These are phyloP conservation scores for Didymodactylos carnosus DNA, from an alignment of 2,888 invertebrate species.

Conservation along the genomic window DNA sequence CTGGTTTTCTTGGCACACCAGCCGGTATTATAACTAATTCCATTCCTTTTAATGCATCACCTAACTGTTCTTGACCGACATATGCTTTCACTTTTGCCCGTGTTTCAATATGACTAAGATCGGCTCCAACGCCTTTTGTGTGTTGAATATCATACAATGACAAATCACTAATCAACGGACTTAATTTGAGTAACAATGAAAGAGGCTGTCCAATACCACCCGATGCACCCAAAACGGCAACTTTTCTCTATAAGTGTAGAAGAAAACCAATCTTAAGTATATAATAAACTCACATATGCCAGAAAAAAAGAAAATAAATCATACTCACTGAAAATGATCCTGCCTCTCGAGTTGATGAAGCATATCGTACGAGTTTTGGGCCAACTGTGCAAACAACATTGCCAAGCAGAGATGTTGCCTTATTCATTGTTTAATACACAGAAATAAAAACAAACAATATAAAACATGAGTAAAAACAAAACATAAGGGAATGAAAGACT, in stretches of 20 bases:
- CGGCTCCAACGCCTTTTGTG: constrained; percentile 76
- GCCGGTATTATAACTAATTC: constrained; percentile 91
- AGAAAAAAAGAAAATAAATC: background rate
- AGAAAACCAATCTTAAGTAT: background rate
- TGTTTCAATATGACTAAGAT: constrained; percentile 85
- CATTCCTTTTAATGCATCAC: constrained; percentile 53
- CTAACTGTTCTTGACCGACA: constrained; percentile 53
- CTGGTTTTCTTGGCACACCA: constrained; percentile 92
- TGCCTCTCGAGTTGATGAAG: background rate
- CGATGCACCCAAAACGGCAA: constrained; percentile 80
- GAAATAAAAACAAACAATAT: background rate
- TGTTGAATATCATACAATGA: constrained; percentile 79
- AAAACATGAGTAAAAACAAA: too few relatives aligned
- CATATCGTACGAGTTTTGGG: background rate
- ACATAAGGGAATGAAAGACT: too few relatives aligned
- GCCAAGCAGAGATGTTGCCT: background rate
- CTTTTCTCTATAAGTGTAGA: constrained; percentile 38
- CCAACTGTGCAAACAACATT: background rate
- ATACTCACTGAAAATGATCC: background rate
- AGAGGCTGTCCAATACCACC: constrained; percentile 96
- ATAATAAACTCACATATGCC: background rate
- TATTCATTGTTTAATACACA: background rate
- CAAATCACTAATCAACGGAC: constrained; percentile 51
- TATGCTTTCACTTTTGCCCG: constrained; percentile 46
- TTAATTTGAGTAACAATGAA: constrained; percentile 62